These are phyloP conservation scores for Iselma pallidipennis DNA, from an alignment of 2,888 invertebrate genomes.

Conservation along the genomic window DNA sequence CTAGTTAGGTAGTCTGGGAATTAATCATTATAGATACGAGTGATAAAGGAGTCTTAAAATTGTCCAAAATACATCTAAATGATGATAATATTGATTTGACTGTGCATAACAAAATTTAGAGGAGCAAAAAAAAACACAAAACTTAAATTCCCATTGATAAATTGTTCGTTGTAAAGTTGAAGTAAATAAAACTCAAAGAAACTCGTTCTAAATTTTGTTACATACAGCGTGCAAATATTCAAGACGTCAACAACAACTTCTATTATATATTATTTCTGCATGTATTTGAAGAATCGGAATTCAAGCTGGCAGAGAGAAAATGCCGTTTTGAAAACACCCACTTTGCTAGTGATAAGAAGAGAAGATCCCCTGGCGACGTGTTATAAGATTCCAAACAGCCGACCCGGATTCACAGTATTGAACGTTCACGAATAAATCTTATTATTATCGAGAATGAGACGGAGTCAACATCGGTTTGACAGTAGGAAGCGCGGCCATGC, in stretches of 20 bases:
- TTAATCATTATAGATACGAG: too few relatives aligned
- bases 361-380: slow-evolving; percentile 37
- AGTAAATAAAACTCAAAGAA: background rate
- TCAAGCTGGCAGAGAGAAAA: background rate
- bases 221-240: slow-evolving; percentile 29
- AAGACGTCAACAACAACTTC: slow-evolving; percentile 29
- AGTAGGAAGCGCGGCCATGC: slow-evolving; percentile 49
- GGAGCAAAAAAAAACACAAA: too few relatives aligned
- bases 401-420: slow-evolving; percentile 52
- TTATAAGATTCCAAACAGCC: slow-evolving; percentile 47
- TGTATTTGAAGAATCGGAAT: slow-evolving; percentile 21
- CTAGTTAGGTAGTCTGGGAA: too few relatives aligned
- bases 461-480: slow-evolving; percentile 54
- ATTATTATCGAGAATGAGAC: slow-evolving; percentile 53
- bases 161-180: slow-evolving; percentile 1
- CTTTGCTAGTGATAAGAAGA: slow-evolving; percentile 16
- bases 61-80: too few relatives aligned
- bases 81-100: too few relatives aligned
- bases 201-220: background rate
- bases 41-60: too few relatives aligned
- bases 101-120: too few relatives aligned
- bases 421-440: slow-evolving; percentile 53
- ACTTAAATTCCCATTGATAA: background rate
- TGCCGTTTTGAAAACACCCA: background rate
- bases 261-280: slow-evolving; percentile 27